phyloP scores from a whole-genome alignment of 2,797 vertebrate genomes.

The Denticeps clupeoides region DNA sequence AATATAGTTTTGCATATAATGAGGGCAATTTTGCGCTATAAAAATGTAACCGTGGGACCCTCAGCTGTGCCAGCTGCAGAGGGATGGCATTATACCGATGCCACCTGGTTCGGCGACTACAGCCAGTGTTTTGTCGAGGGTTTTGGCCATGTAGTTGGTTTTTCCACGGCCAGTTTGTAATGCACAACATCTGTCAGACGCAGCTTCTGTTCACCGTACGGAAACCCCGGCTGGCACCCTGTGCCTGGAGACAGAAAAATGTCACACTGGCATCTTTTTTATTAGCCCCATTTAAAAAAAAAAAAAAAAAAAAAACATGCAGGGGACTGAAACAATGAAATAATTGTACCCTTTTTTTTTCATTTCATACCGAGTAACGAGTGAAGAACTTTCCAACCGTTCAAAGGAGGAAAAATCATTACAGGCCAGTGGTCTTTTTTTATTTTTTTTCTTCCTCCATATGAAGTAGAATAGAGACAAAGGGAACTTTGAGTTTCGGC shows the following conservation, averaged over 20 bases:
- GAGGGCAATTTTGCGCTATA: too few species aligned
- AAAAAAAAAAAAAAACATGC: background rate
- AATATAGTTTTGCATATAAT: too few species aligned
- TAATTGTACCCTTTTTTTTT: constrained; percentile 55
- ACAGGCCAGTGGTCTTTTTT: constrained; percentile 31
- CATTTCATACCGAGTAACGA: constrained; percentile 42
- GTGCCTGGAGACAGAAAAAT: constrained; percentile 36
- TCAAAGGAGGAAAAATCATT: constrained; percentile 58
- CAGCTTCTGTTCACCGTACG: constrained; percentile 35
- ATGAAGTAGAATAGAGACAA: constrained; percentile 50
- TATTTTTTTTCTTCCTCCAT: constrained; percentile 17
- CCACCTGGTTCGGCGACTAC: constrained; percentile 6
- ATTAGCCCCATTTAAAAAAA: constrained; percentile 39
- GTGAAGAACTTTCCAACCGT: constrained; percentile 53
- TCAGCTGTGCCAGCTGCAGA: background rate
- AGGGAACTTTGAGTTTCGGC: constrained; percentile 45
- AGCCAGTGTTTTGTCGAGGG: constrained; percentile 15
- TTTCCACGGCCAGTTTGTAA: constrained; percentile 33
- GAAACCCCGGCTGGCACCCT: constrained; percentile 38
- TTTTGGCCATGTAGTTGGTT: constrained; percentile 25
- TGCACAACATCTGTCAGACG: constrained; percentile 34
- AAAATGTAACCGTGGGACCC: too few species aligned
- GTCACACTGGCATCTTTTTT: constrained; percentile 50
- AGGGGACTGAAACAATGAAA: constrained; percentile 49
- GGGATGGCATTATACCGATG: constrained; percentile 10